A percentile compares a stretch with the other conserved stretches of the same genome.
phyloP scores from a whole-genome alignment of 2,888 invertebrate species.

The Lepeophtheirus nordmannii region DNA sequence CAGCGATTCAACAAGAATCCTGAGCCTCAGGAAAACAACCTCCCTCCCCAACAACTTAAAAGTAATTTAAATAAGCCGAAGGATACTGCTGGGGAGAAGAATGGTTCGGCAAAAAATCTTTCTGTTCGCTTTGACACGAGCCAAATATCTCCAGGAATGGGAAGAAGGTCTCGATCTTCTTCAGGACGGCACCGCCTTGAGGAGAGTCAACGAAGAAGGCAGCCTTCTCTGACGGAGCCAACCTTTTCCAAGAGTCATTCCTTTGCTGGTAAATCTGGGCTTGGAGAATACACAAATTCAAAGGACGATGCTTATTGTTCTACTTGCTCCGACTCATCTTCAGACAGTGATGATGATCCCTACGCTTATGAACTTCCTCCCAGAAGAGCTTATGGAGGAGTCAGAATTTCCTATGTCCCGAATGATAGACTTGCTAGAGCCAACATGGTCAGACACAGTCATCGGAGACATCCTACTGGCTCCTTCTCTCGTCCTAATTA shows the following conservation, averaged over 20 bases:
- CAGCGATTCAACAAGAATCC: background rate
- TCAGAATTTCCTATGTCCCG: slow-evolving; percentile 78
- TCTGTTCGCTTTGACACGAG: slow-evolving; percentile 28
- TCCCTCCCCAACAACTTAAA: background rate
- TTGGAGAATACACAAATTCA: background rate
- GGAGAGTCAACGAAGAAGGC: background rate
- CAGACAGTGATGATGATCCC: slow-evolving; percentile 66
- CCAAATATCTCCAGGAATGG: slow-evolving; percentile 26
- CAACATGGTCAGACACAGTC: slow-evolving; percentile 27
- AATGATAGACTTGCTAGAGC: slow-evolving; percentile 61
- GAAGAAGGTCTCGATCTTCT: slow-evolving; percentile 14
- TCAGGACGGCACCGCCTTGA: background rate
- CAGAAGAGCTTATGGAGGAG: slow-evolving; percentile 59
- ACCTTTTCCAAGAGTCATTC: slow-evolving; percentile 18
- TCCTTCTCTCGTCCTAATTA: background rate
- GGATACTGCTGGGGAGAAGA: background rate
- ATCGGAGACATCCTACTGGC: slow-evolving; percentile 20
- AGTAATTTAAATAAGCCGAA: slow-evolving; percentile 4
- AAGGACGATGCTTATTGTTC: slow-evolving; percentile 4
- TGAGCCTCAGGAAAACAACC: background rate
- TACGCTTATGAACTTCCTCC: slow-evolving; percentile 66
- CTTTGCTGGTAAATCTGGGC: slow-evolving; percentile 9
- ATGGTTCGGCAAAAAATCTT: slow-evolving; percentile 25
- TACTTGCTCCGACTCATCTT: slow-evolving; percentile 32
- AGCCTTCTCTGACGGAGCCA: background rate